A percentile compares a stretch with the other conserved stretches of the same genome.
Conservation (phyloP, 2,113 vertebrate species). For the Catharus fuscescens region DNA sequence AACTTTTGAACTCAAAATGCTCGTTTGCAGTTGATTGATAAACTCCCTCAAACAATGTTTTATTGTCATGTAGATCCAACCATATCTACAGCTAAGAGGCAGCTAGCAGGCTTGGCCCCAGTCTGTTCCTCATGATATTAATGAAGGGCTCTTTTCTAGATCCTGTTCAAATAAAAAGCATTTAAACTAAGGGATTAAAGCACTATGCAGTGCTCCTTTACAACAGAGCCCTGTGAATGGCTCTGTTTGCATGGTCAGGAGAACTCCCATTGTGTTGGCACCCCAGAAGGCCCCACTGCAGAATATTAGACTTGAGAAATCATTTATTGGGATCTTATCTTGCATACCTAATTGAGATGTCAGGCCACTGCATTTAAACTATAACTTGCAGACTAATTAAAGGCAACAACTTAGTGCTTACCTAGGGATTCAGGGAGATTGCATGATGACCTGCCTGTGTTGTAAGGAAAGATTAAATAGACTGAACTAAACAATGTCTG, state of each 20-base stretch:
- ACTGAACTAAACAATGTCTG: constrained; percentile 8
- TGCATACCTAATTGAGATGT: constrained; percentile 52
- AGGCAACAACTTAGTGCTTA: constrained; percentile 51
- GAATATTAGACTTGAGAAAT: constrained; percentile 47
- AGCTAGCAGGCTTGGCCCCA: neutral
- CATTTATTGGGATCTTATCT: constrained; percentile 48
- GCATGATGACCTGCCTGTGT: constrained; percentile 35
- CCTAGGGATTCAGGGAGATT: constrained; percentile 48
- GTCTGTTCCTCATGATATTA: neutral
- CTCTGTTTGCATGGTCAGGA: neutral
- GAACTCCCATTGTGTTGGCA: neutral
- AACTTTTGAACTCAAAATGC: neutral
- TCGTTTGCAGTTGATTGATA: neutral
- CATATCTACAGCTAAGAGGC: neutral
- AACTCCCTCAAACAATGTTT: neutral
- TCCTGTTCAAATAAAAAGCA: neutral
- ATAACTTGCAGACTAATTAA: constrained; percentile 27
- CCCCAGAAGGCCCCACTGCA: neutral
- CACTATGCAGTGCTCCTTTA: neutral
- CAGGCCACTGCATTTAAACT: constrained; percentile 22
- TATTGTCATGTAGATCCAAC: neutral
- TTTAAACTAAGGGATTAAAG: neutral
- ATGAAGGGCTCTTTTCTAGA: constrained; percentile 15
- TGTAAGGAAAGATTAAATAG: constrained; percentile 41
- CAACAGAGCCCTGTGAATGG: neutral